Percentiles rank a stretch among this genome's conserved stretches.
Conservation (phyloP, 2,797 vertebrate species). For the Acrossocheilus wenchowensis region DNA sequence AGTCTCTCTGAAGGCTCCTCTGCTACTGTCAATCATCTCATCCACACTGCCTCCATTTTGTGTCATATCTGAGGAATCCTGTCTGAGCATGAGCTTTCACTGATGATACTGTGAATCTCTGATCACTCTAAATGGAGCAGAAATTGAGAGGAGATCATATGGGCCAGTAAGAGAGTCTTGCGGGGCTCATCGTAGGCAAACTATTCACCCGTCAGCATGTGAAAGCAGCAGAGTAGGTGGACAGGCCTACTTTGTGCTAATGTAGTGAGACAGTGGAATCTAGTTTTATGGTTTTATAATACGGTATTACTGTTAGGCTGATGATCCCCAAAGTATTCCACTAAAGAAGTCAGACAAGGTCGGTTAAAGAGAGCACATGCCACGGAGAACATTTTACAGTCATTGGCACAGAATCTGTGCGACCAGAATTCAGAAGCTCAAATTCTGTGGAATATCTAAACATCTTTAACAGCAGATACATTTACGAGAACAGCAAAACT, state of each 20-base stretch:
- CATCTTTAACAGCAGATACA: neutral
- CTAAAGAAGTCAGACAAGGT: conserved; percentile 35
- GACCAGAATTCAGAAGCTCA: neutral
- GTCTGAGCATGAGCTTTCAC: neutral
- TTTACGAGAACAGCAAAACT: neutral
- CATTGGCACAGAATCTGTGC: neutral
- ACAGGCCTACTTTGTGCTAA: conserved; percentile 3
- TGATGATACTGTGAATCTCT: conserved; percentile 18
- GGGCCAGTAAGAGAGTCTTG: neutral
- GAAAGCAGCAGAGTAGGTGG: conserved; percentile 1
- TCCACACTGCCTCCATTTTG: conserved; percentile 37
- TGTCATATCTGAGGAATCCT: conserved; percentile 11
- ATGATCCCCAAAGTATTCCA: conserved; percentile 26
- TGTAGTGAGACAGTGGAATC: conserved; percentile 26
- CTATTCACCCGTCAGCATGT: neutral
- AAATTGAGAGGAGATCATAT: neutral
- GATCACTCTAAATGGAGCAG: conserved; percentile 15
- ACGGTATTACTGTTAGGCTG: conserved; percentile 5
- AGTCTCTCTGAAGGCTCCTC: conserved; percentile 15
- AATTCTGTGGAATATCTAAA: neutral
- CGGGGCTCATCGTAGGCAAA: neutral
- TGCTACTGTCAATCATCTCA: conserved; percentile 31
- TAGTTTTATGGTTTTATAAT: conserved; percentile 34
- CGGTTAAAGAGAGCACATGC: conserved; percentile 14
- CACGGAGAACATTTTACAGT: conserved; percentile 14